These are phyloP conservation scores for Microcebus ravelobensis DNA, from an alignment of 2,113 vertebrate species.

Conservation along the genomic window DNA sequence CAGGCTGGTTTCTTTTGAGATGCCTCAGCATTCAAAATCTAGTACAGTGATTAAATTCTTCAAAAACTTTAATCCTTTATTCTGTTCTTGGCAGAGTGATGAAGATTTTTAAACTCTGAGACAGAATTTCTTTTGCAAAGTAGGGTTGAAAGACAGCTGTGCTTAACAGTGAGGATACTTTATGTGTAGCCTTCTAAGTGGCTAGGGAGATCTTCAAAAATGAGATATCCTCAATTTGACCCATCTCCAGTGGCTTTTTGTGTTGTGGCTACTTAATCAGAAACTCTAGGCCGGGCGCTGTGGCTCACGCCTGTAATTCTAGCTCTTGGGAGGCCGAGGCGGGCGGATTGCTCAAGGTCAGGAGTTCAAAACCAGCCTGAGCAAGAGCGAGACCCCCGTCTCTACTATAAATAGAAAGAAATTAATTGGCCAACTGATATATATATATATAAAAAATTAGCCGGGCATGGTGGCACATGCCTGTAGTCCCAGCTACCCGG, in stretches of 20 bases:
- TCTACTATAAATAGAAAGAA: too few species aligned
- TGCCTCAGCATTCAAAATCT: background rate
- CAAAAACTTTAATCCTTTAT: background rate
- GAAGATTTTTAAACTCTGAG: constrained; percentile 10
- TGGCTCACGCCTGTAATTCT: too few species aligned
- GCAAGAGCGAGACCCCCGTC: too few species aligned
- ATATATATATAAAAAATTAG: too few species aligned
- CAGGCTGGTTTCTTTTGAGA: background rate
- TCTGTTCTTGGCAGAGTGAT: background rate
- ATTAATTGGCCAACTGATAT: too few species aligned
- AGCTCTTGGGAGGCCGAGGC: too few species aligned
- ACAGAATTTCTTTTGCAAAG: background rate
- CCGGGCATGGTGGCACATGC: too few species aligned
- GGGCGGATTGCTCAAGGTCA: too few species aligned
- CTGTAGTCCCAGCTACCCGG: too few species aligned
- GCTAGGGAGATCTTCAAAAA: background rate
- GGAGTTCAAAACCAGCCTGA: too few species aligned
- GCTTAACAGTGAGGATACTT: background rate
- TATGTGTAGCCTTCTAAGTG: background rate
- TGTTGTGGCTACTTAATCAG: constrained; percentile 37
- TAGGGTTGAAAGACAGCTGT: background rate
- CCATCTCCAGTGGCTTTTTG: constrained; percentile 20
- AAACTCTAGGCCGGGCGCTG: too few species aligned
- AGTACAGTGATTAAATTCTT: background rate
- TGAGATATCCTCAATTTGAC: background rate